Conservation (phyloP, 2,888 invertebrate species). For the Apamea anceps region DNA sequence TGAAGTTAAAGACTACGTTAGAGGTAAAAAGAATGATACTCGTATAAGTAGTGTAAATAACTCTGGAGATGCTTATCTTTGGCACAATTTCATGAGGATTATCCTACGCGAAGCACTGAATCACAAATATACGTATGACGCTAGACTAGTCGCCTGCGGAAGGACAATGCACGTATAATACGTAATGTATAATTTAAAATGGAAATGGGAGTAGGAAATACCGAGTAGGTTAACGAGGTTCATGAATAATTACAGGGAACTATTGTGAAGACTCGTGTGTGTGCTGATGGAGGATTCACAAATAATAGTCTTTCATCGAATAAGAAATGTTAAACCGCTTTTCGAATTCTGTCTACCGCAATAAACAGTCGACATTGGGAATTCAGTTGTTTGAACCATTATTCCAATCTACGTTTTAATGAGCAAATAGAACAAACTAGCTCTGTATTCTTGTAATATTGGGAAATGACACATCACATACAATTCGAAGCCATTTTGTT, state of each 20-base stretch:
- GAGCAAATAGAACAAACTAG: constrained; percentile 22
- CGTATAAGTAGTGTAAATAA: constrained; percentile 38
- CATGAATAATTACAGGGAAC: constrained; percentile 76
- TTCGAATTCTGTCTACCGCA: background rate
- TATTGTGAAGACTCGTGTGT: constrained; percentile 69
- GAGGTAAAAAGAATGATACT: constrained; percentile 51
- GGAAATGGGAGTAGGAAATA: constrained; percentile 74
- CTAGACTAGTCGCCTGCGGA: constrained; percentile 71
- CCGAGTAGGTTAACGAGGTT: constrained; percentile 74
- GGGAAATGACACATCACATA: background rate
- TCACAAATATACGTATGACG: constrained; percentile 73
- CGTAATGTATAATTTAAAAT: constrained; percentile 75
- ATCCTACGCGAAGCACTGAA: constrained; percentile 77
- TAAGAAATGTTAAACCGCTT: constrained; percentile 20
- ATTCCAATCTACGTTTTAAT: constrained; percentile 23
- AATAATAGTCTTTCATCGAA: constrained; percentile 45
- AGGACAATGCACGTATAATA: constrained; percentile 74
- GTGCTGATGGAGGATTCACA: constrained; percentile 48
- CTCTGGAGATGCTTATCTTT: constrained; percentile 71
- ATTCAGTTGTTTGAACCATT: constrained; percentile 19
- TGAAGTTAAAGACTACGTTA: constrained; percentile 49
- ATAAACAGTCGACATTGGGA: constrained; percentile 13
- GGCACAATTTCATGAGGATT: constrained; percentile 80
- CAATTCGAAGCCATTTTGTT: constrained; percentile 1
- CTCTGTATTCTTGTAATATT: constrained; percentile 1